Base-by-base conservation (phyloP, 2,113 vertebrate species). In the Cyprinodon brontotheroides region DNA sequence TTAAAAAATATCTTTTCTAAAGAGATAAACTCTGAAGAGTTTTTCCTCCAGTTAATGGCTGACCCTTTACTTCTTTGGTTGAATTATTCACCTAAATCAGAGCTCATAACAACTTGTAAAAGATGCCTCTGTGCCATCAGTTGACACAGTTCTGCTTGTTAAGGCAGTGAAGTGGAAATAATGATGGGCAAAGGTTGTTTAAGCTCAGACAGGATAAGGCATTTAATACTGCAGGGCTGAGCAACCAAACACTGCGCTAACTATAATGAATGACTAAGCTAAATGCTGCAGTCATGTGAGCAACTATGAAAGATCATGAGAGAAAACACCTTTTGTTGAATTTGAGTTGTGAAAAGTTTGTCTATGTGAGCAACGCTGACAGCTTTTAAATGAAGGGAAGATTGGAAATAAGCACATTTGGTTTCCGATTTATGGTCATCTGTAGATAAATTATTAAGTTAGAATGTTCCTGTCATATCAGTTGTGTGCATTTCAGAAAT, bases 81-180 rank as follows among this genome's bases (percentile, higher is more conserved):
- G n/a, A 92, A 89, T 92, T 71, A 92, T 88, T 89, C 53, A 89
- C 78, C 60, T 65, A 64, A 79, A 84, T 87, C 72, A 86, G 57
- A 75, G 36, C 74, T 70, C 63, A 74, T 79, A 81, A 80, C 48
- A 80, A 72, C 77, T 68, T 74, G 57, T 86, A 82, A 86, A 90
- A 79, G 43, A 70, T 12, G 38, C 60, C 62, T 78, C 39, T 62
- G 50, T 36, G 20, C 0, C 8, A 1, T 38, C 70, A 61, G 65
- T 76, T 43, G 38, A 79, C 37, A 11, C 14, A 50, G 45, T 2
- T 71, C 65, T 70, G 61, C 29, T 87, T 74, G 69, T 66, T 38
- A 68, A 65, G 64, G 77, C 80, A 79, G n/a, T 82, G 4, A 77
- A 81, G 76, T n/a, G 72, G 36, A 83, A 81, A 1, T 22, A 48